phyloP scores from a whole-genome alignment of 2,797 vertebrate species.

The Hoplostethus mediterraneus region DNA sequence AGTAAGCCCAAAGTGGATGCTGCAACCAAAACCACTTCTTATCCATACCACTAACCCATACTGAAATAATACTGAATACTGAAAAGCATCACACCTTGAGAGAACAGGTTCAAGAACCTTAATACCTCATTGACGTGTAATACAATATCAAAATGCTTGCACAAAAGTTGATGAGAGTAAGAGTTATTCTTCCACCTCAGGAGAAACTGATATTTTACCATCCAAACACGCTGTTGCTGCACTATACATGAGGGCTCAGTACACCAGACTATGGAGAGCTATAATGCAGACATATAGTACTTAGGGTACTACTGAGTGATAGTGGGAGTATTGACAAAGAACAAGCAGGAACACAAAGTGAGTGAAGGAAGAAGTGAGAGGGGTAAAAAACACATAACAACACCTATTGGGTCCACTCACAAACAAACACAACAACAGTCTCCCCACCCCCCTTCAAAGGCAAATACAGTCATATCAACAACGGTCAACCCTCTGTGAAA shows the following conservation, averaged over 20 bases:
- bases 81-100: constrained; percentile 16
- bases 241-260: constrained; percentile 40
- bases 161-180: constrained; percentile 43
- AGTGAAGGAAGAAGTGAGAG: constrained; percentile 44
- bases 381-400: constrained; percentile 35
- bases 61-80: too few species aligned
- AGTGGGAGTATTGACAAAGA: constrained; percentile 58
- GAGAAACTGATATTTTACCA: constrained; percentile 1
- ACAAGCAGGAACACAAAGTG: constrained; percentile 60
- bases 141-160: constrained; percentile 57
- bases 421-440: constrained; percentile 70
- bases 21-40: too few species aligned
- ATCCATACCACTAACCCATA: too few species aligned
- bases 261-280: constrained; percentile 52
- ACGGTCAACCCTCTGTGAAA: constrained; percentile 87
- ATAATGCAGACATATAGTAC: constrained; percentile 62
- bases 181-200: constrained; percentile 34
- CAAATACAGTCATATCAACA: constrained; percentile 67
- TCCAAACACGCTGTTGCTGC: constrained; percentile 44
- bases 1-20: constrained; percentile 45
- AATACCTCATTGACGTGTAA: constrained; percentile 55
- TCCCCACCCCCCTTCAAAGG: neutral
- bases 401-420: constrained; percentile 54
- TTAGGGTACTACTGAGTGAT: constrained; percentile 57
- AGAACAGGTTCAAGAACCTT: constrained; percentile 46